These are phyloP conservation scores for Andrena bicolor DNA, from an alignment of 2,888 invertebrate genomes.

Conservation along the genomic window DNA sequence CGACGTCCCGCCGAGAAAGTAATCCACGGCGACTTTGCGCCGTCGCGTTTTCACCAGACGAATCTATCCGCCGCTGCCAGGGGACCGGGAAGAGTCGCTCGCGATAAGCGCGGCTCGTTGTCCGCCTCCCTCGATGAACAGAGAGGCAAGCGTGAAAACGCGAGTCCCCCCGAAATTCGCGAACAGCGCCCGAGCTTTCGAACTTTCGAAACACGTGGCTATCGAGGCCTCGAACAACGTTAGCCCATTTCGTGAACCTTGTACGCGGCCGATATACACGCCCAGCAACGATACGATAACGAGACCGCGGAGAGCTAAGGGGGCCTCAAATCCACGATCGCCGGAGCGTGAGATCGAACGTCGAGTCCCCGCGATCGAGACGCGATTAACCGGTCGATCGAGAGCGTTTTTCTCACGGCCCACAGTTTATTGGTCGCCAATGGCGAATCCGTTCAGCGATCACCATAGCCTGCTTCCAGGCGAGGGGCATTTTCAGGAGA, in stretches of 20 bases:
- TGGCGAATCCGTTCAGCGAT: constrained; percentile 49
- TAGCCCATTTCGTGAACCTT: constrained; percentile 66
- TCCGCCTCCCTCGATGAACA: background rate
- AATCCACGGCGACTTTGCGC: constrained; percentile 33
- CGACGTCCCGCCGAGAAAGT: constrained; percentile 56
- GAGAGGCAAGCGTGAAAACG: background rate
- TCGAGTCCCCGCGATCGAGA: constrained; percentile 65
- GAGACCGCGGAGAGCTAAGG: constrained; percentile 53
- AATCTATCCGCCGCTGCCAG: constrained; percentile 9
- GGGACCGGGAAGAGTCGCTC: background rate
- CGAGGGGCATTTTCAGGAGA: background rate
- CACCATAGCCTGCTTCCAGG: constrained; percentile 29
- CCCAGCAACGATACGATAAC: constrained; percentile 66
- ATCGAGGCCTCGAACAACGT: constrained; percentile 51
- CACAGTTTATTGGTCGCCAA: constrained; percentile 55
- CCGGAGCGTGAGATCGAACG: constrained; percentile 72
- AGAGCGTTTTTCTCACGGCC: constrained; percentile 69
- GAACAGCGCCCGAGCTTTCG: background rate
- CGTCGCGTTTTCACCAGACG: constrained; percentile 34
- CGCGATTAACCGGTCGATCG: constrained; percentile 63
- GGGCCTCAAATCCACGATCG: constrained; percentile 65
- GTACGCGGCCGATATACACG: constrained; percentile 62
- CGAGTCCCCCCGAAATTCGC: constrained; percentile 42
- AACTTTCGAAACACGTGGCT: constrained; percentile 51
- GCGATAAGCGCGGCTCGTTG: background rate